Evolutionary conservation across 1,140 invertebrate genomes (phyloP), one percentile per base, ranked within the genome.

Genomic region (Neodiprion lecontei): DNA sequence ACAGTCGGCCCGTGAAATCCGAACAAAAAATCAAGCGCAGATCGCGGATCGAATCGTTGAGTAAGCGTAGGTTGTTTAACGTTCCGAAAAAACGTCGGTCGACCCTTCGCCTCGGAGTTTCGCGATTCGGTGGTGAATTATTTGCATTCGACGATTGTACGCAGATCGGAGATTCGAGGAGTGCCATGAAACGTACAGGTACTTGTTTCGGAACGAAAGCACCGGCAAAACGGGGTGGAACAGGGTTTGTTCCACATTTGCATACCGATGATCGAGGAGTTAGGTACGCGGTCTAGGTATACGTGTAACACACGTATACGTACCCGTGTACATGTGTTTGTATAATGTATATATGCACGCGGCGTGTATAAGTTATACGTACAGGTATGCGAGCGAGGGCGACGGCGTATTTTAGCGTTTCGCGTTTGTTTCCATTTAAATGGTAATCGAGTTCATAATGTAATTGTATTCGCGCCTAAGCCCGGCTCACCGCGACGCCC

Each of bases 371-470:
- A 69, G 9, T 69, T 72, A 49, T 28, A 69, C 48, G 67, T 48
- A 67, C 69, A 74, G 48, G 23, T 47, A 9, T 68, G 12, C 50
- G 72, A 78, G 77, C 76, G 80, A 79, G 78, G 76, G 77, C 72
- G 70, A 77, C 75, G 77, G 80, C 84, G 83, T 85, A 87, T 88
- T 88, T 87, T 86, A 88, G 86, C 86, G 85, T 87, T 88, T 88
- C 86, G 86, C 86, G 86, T 89, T 88, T 88, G 86, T 88, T 88
- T 88, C 87, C 87, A 88, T 89, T 89, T 88, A 89, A 89, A 89
- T 89, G 87, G 87, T 89, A 88, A 89, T 89, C 86, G 86, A 87
- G 86, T 87, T 87, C 85, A 88, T 87, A 88, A 87, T 88, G 87
- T 88, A 88, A 88, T 88, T 88, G 87, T 89, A 87, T 88, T 88